phyloP scores from a whole-genome alignment of 2,113 vertebrate species.

The Phrynosoma platyrhinos region DNA sequence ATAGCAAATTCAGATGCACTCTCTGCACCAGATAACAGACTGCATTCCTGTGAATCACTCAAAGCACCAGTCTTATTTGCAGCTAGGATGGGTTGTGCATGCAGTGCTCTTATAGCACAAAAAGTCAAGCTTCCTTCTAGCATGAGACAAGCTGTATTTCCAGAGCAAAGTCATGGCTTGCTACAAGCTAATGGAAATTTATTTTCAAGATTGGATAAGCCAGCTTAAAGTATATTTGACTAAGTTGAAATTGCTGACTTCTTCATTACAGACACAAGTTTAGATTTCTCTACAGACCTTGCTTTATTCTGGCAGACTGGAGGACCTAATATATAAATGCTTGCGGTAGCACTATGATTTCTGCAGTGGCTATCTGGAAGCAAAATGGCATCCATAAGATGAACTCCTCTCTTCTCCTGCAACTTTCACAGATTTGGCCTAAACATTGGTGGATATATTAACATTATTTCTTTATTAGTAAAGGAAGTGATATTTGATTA shows the following conservation, averaged over 20 bases:
- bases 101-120: background rate
- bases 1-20: background rate
- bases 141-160: background rate
- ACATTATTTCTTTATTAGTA: background rate
- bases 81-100: background rate
- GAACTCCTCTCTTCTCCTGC: background rate
- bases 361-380: background rate
- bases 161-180: background rate
- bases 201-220: background rate
- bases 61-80: background rate
- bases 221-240: background rate
- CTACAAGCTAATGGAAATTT: background rate
- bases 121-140: background rate
- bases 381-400: background rate
- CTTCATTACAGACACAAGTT: background rate
- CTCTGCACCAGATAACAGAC: background rate
- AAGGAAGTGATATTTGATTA: no score
- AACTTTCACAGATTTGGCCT: background rate
- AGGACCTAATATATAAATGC: background rate
- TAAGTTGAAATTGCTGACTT: background rate
- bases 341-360: background rate
- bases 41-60: background rate
- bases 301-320: background rate
- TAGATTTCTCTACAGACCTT: background rate
- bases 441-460: no score